Base-by-base conservation (phyloP, 2,888 invertebrate genomes). In the Ectemnius cavifrons region DNA sequence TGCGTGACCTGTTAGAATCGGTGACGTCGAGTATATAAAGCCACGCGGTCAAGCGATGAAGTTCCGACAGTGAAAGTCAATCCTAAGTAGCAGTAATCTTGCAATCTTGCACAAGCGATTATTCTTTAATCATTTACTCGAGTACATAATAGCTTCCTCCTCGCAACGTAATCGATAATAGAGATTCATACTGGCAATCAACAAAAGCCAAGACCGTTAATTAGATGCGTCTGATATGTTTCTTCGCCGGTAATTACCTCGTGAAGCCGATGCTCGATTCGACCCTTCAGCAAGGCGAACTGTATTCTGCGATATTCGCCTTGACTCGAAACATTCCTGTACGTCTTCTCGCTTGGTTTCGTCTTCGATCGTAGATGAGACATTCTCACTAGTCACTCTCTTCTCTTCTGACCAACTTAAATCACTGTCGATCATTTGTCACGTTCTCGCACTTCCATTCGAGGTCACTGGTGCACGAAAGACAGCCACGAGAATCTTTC, bases 201-300 rank as follows among this genome's bases (percentile, higher is more conserved):
- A 37, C 6, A 37, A 37, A 37, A 37, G 37, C 37, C 37, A 37
- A 37, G 37, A 37, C 3, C 8, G 37, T 37, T 37, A 37, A 37
- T 37, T 37, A 37, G 37, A 6, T 37, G 37, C 37, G 37, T 37
- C 37, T 6, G 37, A 37, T 6, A 37, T 8, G 5, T 11, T 37
- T 11, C 37, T 11, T 37, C 37, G 37, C 6, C 8, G 8, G 37
- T 37, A 14, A 56, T 82, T 89, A 89, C 89, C 89, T 89, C 89
- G 67, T 88, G 87, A 18, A 89, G 74, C 63, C 88, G 88, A 70
- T 89, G 89, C 73, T 89, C 89, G 63, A 88, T 79, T 60, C 85
- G 84, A 72, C 85, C 86, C 73, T 81, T 84, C 46, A 88, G 78
- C 63, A 87, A 67, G n/a, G 84, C 69, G 60, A 88, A 87, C 61